These are phyloP conservation scores for Campoletis raptor DNA, from an alignment of 2,888 invertebrate species.

Conservation along the genomic window DNA sequence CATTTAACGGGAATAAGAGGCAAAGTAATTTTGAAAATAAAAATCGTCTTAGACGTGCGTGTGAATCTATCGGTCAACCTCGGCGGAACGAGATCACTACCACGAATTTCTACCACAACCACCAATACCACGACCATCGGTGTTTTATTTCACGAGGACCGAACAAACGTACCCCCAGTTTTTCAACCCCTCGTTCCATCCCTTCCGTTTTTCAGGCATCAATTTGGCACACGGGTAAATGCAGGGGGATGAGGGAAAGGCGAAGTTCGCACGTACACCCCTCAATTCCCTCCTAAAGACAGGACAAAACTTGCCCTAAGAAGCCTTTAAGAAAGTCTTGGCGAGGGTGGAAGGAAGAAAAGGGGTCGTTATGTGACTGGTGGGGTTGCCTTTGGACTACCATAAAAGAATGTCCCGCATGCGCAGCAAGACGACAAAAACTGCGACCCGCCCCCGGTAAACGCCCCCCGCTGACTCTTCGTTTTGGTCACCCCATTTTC, in stretches of 20 bases:
- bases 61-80: conserved; percentile 57
- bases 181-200: conserved; percentile 51
- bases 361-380: conserved; percentile 63
- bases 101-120: conserved; percentile 26
- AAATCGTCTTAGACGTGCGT: conserved; percentile 33
- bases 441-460: conserved; percentile 82
- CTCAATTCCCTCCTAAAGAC: conserved; percentile 57
- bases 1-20: neutral
- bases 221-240: conserved; percentile 43
- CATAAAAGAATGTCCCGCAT: conserved; percentile 83
- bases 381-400: conserved; percentile 67
- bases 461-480: conserved; percentile 77
- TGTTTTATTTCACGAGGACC: conserved; percentile 54
- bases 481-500: conserved; percentile 71
- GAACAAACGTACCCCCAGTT: conserved; percentile 40
- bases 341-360: conserved; percentile 72
- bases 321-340: conserved; percentile 83
- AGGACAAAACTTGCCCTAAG: conserved; percentile 83
- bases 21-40: conserved; percentile 52
- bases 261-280: conserved; percentile 48
- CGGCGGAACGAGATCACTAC: conserved; percentile 29
- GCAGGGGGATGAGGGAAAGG: neutral
- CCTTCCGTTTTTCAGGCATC: conserved; percentile 49
- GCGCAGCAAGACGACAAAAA: conserved; percentile 81
- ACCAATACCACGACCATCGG: conserved; percentile 37